Evolutionary conservation across 2,113 vertebrate species (phyloP), one percentile per base, ranked within the genome.

Genomic region (Glareola pratincola): DNA sequence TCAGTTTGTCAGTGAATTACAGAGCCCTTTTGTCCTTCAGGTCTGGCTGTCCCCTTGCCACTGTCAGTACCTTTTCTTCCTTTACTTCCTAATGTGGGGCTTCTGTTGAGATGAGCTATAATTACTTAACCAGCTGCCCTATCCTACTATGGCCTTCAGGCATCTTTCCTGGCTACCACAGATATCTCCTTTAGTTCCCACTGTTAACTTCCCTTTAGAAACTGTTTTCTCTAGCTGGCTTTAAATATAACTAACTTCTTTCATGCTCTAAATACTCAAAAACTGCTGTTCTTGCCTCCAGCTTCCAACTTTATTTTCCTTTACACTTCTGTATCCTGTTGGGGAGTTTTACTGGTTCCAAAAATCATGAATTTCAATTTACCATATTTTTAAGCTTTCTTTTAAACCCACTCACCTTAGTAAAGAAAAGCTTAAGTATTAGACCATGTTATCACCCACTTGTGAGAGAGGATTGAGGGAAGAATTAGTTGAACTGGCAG

Each of bases 231-330:
- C 45, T 77, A 76, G 75, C 69, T 89, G 45, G 11, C 56, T 96
- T 94, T 85, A 95, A 94, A 80, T 93, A 82, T 87, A 90, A 77
- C 67, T 43, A 91, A 88, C 57, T 91, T 90, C 50, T 92, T 93
- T 96, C 94, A 92, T 96, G 74, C 76, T 94, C 88, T 93, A 97
- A 96, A 95, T 92, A 88, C 73, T 94, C 66, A 87, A 91, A 96
- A 94, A 79, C 82, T 94, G 66, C 43, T 89, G 85, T 80, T 97
- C 63, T 93, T 91, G 89, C 96, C 91, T 94, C 73, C 50, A 97
- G 91, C 36, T 86, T 83, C 68, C 26, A 32, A 60, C 22, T 90
- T 84, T 88, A 81, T 92, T 95, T 97, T 94, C 41, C 62, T 78
- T 81, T 90, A 92, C 53, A 71, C 8, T 88, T 94, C 50, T 86